Base-by-base conservation (phyloP, 1,140 invertebrate genomes). In the Leptinotarsa undecemlineata region DNA sequence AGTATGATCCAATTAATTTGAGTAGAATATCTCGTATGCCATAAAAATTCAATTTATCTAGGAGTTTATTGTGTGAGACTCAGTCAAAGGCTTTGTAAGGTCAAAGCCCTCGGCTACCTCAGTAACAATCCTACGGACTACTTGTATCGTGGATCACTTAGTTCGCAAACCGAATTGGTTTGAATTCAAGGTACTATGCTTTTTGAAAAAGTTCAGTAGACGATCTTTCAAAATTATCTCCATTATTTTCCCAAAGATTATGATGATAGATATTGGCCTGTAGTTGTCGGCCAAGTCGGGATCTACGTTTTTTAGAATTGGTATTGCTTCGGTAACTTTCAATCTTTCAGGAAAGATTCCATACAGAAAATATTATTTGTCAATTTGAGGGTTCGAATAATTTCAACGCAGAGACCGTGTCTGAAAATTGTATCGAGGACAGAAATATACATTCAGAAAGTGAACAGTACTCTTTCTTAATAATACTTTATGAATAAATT, bases 201-300 rank as follows among this genome's bases (percentile, higher is more conserved):
- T 62, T 33, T 75, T 70, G 3, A 81, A 70, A 67, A 63, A 78
- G n/a, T 69, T 74, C 1, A 73, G 20, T 19, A 79, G 14, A 75
- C 76, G 64, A 13, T 14, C 67, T 51, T 78, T 74, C 14, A 81
- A 68, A 8, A 76, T 47, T 6, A 61, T 51, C 70, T 80, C 79
- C 64, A 76, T 74, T 47, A 81, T 73, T 26, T 26, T 26, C 26
- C 26, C 26, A 5, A 26, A 26, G 26, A 26, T 26, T 26, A 1
- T 0, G 19, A 74, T 48, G 3, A 80, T 63, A n/a, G 74, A 77
- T 48, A 78, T 69, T 17, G 77, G 5, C 5, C 26, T 26, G 26
- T 5, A 26, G 5, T 26, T 26, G 6, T 33, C 33, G 33, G 33
- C 33, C 5, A 33, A 33, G 6, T 33, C 6, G 0, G 33, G 33